Evolutionary conservation across 1,140 invertebrate genomes (phyloP).

Genomic region (Drosophila rufa): DNA sequence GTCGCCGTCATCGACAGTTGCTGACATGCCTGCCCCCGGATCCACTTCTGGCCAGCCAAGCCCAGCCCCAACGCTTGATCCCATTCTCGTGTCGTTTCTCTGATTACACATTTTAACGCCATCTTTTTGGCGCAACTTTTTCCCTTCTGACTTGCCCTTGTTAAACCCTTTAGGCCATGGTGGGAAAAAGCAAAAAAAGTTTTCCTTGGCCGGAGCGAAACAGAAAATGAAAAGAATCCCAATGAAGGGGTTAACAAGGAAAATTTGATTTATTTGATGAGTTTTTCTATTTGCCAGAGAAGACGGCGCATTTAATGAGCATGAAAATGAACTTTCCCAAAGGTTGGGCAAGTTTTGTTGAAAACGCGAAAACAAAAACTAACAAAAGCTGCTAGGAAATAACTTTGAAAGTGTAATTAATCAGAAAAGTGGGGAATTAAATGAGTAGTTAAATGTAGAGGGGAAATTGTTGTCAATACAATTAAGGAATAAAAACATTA

Average conservation of each 20-base stretch:
- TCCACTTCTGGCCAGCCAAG: conserved; percentile 11
- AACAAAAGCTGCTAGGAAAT: conserved; percentile 1
- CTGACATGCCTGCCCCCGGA: conserved; percentile 58
- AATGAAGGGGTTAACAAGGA: conserved; percentile 80
- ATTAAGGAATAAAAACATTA: background rate
- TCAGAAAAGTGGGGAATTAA: conserved; percentile 23
- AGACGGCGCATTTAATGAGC: conserved; percentile 74
- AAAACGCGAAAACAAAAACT: conserved; percentile 17
- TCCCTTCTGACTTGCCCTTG: conserved; percentile 38
- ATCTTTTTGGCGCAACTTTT: conserved; percentile 71
- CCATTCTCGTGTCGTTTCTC: conserved; percentile 60
- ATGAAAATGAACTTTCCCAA: conserved; percentile 60
- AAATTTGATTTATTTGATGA: conserved; percentile 84
- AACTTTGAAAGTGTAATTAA: conserved; percentile 34
- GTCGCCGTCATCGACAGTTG: conserved; percentile 56
- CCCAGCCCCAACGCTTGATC: conserved; percentile 15
- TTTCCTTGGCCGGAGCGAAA: conserved; percentile 24
- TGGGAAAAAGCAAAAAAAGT: conserved; percentile 43
- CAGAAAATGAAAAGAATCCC: conserved; percentile 60
- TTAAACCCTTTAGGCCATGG: conserved; percentile 69
- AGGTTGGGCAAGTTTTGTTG: conserved; percentile 7
- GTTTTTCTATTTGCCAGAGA: conserved; percentile 55
- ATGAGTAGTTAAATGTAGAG: conserved; percentile 1
- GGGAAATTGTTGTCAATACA: background rate
- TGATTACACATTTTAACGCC: conserved; percentile 81